Evolutionary conservation across 2,888 invertebrate genomes (phyloP).

Genomic region (Physocephala rufipes): DNA sequence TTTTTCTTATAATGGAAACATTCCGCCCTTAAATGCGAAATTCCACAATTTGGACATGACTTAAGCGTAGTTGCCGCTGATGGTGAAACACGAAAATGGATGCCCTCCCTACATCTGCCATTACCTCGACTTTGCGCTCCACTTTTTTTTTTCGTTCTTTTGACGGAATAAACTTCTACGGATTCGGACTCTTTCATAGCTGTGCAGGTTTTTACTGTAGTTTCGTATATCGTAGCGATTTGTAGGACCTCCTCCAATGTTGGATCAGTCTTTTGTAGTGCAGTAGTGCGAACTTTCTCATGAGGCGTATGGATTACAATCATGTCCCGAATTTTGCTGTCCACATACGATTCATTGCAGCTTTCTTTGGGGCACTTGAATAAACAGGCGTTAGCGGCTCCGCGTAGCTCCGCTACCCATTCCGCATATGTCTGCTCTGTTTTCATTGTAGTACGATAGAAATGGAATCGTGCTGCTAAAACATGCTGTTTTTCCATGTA

Average conservation of each 20-base stretch:
- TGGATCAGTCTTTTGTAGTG: conserved; percentile 34
- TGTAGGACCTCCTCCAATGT: conserved; percentile 35
- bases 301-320: conserved; percentile 39
- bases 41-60: conserved; percentile 34
- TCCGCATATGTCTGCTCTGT: conserved; percentile 24
- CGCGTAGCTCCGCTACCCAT: conserved; percentile 39
- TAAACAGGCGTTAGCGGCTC: conserved; percentile 38
- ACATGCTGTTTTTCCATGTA: conserved; percentile 36
- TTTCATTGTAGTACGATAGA: conserved; percentile 32
- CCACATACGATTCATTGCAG: conserved; percentile 38
- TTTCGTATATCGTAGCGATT: conserved; percentile 27
- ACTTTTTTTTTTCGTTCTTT: background rate
- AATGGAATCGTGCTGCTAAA: conserved; percentile 37
- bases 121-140: background rate
- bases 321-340: conserved; percentile 39
- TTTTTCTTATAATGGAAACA: too few relatives aligned
- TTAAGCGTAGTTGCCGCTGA: background rate
- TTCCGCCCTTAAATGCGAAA: background rate
- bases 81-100: background rate
- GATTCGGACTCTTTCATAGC: conserved; percentile 25
- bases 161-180: background rate
- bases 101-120: conserved; percentile 1
- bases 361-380: conserved; percentile 36
- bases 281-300: conserved; percentile 34
- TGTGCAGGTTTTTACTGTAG: conserved; percentile 20